Conservation (phyloP, 2,888 invertebrate genomes). For the Stenodera caucasica region DNA sequence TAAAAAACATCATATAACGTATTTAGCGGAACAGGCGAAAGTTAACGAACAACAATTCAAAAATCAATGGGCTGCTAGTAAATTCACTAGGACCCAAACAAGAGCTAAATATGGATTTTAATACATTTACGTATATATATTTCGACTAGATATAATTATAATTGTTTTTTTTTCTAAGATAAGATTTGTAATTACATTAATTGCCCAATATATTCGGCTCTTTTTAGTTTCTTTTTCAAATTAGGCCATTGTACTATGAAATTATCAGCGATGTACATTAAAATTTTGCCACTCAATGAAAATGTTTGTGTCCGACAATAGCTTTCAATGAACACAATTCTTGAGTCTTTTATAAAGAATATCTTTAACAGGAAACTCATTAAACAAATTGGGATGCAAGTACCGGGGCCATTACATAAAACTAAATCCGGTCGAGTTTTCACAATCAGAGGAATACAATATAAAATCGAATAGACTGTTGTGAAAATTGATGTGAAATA, state of each 20-base stretch:
- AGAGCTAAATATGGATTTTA: conserved; percentile 96
- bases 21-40: conserved; percentile 91
- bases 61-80: conserved; percentile 91
- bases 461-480: conserved; percentile 72
- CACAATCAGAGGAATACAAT: conserved; percentile 70
- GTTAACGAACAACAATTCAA: conserved; percentile 92
- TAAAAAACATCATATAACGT: conserved; percentile 95
- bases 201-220: conserved; percentile 77
- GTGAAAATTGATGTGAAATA: conserved; percentile 78
- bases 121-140: conserved; percentile 28
- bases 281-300: conserved; percentile 85
- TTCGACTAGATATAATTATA: no score
- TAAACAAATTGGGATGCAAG: conserved; percentile 89
- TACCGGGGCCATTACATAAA: conserved; percentile 95
- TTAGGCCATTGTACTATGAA: conserved; percentile 93
- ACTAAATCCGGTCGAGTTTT: conserved; percentile 76
- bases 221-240: conserved; percentile 66
- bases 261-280: conserved; percentile 80
- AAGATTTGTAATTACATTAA: conserved; percentile 69
- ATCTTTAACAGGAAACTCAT: conserved; percentile 75
- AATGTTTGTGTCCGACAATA: conserved; percentile 88
- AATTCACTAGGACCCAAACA: conserved; percentile 82
- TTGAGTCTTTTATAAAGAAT: conserved; percentile 65
- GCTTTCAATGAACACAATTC: conserved; percentile 92
- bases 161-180: neutral